phyloP scores from a whole-genome alignment of 2,888 invertebrate species.

The Perizoma flavofasciatum region DNA sequence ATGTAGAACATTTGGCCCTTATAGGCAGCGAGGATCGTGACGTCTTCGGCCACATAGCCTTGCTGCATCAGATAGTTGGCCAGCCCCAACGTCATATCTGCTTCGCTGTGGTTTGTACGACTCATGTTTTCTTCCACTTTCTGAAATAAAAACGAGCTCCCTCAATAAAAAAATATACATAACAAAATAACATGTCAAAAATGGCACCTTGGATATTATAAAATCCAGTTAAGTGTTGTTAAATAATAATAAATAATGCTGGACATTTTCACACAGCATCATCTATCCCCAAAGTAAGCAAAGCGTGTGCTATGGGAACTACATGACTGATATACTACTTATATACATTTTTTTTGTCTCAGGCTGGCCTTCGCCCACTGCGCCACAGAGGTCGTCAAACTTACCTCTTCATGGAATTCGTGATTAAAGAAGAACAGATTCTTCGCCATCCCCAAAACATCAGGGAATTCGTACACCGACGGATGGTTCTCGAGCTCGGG shows the following conservation, averaged over 20 bases:
- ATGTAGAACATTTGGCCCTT: slow-evolving; percentile 88
- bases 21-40: slow-evolving; percentile 90
- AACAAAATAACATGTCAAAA: too few species aligned
- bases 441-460: slow-evolving; percentile 83
- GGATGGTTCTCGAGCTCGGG: slow-evolving; percentile 84
- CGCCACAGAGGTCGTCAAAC: slow-evolving; percentile 7
- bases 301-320: too few species aligned
- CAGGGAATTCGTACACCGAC: slow-evolving; percentile 82
- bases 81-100: slow-evolving; percentile 82
- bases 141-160: slow-evolving; percentile 41
- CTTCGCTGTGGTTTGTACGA: slow-evolving; percentile 86
- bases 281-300: too few species aligned
- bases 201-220: too few species aligned
- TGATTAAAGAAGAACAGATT: slow-evolving; percentile 89
- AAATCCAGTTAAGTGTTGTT: too few species aligned
- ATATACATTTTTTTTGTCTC: too few species aligned
- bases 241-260: too few species aligned
- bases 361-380: too few species aligned
- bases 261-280: too few species aligned
- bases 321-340: too few species aligned
- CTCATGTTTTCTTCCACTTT: slow-evolving; percentile 72
- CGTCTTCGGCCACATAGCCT: slow-evolving; percentile 84
- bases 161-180: slow-evolving; percentile 1
- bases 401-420: slow-evolving; percentile 80
- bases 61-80: slow-evolving; percentile 86